phyloP scores from a whole-genome alignment of 2,797 vertebrate genomes.

The Crocodylus rhombifer region DNA sequence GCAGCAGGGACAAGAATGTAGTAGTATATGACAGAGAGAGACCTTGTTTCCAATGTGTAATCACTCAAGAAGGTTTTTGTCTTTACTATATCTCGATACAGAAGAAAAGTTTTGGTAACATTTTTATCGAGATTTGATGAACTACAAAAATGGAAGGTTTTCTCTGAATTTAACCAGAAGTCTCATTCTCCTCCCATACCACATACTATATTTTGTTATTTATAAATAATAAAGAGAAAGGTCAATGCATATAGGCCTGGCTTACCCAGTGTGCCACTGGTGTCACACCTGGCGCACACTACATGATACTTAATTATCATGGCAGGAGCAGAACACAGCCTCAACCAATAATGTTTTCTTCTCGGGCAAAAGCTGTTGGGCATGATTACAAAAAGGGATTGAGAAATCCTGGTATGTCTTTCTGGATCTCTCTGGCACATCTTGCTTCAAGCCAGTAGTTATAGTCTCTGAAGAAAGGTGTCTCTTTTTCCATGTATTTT shows the following conservation, averaged over 20 bases:
- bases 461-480: neutral
- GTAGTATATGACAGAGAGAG: neutral
- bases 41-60: neutral
- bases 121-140: neutral
- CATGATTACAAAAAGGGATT: neutral
- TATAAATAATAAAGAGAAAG: neutral
- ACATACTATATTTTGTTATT: neutral
- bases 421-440: neutral
- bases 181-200: neutral
- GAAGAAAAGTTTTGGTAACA: neutral
- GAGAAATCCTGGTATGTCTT: neutral
- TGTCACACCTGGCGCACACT: neutral
- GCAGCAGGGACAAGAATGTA: neutral
- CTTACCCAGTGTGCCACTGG: neutral
- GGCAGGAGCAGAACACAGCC: neutral
- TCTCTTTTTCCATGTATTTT: neutral
- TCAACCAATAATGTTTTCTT: rapidly evolving
- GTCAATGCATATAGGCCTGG: neutral
- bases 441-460: neutral
- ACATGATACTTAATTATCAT: too few relatives aligned
- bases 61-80: neutral
- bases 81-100: neutral
- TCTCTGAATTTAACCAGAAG: neutral
- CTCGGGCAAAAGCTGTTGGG: neutral
- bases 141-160: neutral